Evolutionary conservation across 2,113 vertebrate genomes (phyloP).

Genomic region (Notarius lentiginosus): DNA sequence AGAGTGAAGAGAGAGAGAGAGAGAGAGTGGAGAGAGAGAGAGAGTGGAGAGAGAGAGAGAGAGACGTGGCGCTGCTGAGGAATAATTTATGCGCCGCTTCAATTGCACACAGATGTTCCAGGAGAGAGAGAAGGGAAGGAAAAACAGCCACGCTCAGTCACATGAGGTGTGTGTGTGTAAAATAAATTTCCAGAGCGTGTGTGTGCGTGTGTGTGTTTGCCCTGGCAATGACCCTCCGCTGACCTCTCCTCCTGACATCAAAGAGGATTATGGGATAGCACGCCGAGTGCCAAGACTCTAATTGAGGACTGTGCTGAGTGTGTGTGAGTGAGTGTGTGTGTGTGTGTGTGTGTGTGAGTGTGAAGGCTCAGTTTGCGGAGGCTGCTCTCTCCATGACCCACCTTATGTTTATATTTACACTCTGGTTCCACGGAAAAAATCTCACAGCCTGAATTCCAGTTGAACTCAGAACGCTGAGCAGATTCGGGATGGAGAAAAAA

Average conservation of each 20-base stretch:
- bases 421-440: constrained; percentile 8
- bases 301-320: constrained; percentile 43
- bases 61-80: constrained; percentile 51
- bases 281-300: constrained; percentile 50
- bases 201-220: constrained; percentile 56
- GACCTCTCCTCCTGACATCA: constrained; percentile 70
- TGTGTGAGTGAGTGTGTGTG: constrained; percentile 31
- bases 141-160: constrained; percentile 52
- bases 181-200: constrained; percentile 42
- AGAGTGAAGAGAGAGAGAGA: constrained; percentile 21
- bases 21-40: background rate
- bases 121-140: constrained; percentile 43
- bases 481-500: background rate
- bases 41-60: constrained; percentile 36
- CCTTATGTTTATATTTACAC: constrained; percentile 31
- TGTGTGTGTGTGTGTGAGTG: constrained; percentile 29
- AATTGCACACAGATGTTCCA: constrained; percentile 62
- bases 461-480: background rate
- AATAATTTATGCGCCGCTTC: constrained; percentile 59
- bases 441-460: background rate
- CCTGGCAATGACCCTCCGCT: constrained; percentile 65
- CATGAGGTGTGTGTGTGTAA: constrained; percentile 49
- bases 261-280: constrained; percentile 61
- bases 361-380: constrained; percentile 26
- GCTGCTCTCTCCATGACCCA: background rate